A percentile compares a stretch with the other conserved stretches of the same genome.
phyloP scores from a whole-genome alignment of 2,797 vertebrate genomes.

The Gallinago solitaria region DNA sequence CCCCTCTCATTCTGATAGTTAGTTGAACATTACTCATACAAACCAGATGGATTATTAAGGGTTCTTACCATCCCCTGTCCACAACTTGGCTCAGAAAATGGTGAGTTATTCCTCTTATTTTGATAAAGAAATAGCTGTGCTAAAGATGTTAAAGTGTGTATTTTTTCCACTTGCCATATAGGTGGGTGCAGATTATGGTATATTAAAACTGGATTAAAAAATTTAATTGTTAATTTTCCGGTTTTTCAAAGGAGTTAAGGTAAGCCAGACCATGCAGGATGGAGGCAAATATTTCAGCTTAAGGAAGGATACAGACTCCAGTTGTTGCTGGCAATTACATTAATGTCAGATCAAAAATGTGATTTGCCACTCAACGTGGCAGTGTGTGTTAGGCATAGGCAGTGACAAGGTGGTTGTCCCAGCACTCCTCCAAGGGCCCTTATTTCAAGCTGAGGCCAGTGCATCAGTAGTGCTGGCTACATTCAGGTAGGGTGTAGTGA shows the following conservation, averaged over 20 bases:
- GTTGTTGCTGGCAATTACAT: not conserved
- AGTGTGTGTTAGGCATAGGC: not conserved
- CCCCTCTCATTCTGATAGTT: constrained; percentile 76
- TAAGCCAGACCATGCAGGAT: not conserved
- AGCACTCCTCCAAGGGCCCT: not conserved
- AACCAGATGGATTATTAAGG: constrained; percentile 91
- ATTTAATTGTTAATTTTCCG: not conserved
- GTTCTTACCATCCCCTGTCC: constrained; percentile 89
- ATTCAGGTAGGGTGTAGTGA: not conserved
- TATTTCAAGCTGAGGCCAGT: not conserved
- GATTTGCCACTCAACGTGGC: not conserved
- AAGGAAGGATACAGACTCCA: not conserved
- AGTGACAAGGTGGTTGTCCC: rapidly evolving
- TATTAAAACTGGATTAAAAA: not conserved
- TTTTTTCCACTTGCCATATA: not conserved
- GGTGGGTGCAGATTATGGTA: not conserved
- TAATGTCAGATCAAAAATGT: not conserved
- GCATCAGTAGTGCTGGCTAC: rapidly evolving
- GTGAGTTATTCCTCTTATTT: constrained; percentile 61
- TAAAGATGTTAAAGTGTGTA: not conserved
- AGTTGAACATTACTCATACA: constrained; percentile 97
- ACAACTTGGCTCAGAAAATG: constrained; percentile 64
- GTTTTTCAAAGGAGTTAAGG: not conserved
- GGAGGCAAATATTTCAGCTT: not conserved
- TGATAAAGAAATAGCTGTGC: not conserved